Base-by-base conservation (phyloP, 2,797 vertebrate genomes). In the Paedocypris micromegethes region DNA sequence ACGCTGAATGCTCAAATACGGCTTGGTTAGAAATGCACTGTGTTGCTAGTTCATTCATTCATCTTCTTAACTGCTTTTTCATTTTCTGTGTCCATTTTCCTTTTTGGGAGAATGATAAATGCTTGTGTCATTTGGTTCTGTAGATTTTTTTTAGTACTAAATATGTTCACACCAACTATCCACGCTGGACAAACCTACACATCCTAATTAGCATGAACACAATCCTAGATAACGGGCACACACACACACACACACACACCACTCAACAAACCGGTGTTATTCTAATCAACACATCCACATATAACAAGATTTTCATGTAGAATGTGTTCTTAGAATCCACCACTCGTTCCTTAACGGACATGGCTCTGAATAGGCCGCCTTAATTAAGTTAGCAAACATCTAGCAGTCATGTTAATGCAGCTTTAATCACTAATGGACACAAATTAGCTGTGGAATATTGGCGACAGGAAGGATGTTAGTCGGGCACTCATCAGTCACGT, bases 391-490 rank as follows among this genome's bases (percentile, higher is more conserved):
- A 75, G 73, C 70, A 67, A 83, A 79, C 66, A 75, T 73, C 8
- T 68, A 47, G 70, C 50, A 51, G 60, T 81, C 60, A 43, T 73
- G 64, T 75, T 77, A 77, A 75, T 72, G 75, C 80, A 85, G 84
- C 53, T 81, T 86, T 83, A 84, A 83, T 86, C 79, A 76, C 75
- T 81, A 77, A 82, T 82, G 84, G 81, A 84, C 86, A 87, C 81
- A 86, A 83, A 84, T 86, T 80, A 85, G 87, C 85, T 83, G 88
- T 87, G 86, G 84, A 86, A 78, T 82, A 83, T 79, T 81, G 78
- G 78, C 70, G 72, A 78, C 79, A 75, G 74, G 72, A 62, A 47
- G 61, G 47, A 66, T 73, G 75, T 63, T 73, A 56, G 72, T 80
- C 76, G 23, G 53, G 63, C 53, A 64, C 68, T 81, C 43, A 70